Conservation (phyloP, 2,113 vertebrate genomes). For the Papio anubis region DNA sequence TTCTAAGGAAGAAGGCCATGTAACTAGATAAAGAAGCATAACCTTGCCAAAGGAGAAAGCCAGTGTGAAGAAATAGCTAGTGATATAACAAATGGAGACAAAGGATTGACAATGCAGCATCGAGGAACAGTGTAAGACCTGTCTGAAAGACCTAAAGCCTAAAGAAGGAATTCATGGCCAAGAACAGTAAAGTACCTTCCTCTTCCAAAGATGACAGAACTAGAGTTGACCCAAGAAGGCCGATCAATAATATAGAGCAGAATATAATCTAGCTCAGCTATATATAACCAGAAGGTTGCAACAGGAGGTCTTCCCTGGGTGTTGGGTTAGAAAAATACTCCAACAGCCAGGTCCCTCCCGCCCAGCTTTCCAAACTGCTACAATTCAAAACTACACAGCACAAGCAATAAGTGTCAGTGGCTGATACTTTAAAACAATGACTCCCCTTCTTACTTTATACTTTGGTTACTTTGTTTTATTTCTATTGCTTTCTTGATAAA, state of each 20-base stretch:
- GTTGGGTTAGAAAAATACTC: not conserved
- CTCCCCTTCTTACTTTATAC: not conserved
- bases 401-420: not conserved
- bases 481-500: conserved; percentile 33
- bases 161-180: not conserved
- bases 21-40: conserved; percentile 7
- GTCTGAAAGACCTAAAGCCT: conserved; percentile 12
- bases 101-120: too few relatives aligned
- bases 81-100: not conserved
- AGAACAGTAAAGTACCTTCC: not conserved
- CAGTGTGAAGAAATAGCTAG: not conserved
- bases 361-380: not conserved
- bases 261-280: not conserved
- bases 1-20: not conserved
- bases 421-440: not conserved
- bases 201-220: not conserved
- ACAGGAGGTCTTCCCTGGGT: not conserved
- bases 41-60: not conserved
- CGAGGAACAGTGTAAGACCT: not conserved
- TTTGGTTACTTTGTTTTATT: not conserved
- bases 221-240: not conserved
- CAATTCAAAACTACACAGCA: not conserved
- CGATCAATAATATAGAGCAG: not conserved
- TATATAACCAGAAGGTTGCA: not conserved
- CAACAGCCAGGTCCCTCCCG: not conserved